Conservation (phyloP, 2,797 vertebrate species). For the Sternotherus odoratus region DNA sequence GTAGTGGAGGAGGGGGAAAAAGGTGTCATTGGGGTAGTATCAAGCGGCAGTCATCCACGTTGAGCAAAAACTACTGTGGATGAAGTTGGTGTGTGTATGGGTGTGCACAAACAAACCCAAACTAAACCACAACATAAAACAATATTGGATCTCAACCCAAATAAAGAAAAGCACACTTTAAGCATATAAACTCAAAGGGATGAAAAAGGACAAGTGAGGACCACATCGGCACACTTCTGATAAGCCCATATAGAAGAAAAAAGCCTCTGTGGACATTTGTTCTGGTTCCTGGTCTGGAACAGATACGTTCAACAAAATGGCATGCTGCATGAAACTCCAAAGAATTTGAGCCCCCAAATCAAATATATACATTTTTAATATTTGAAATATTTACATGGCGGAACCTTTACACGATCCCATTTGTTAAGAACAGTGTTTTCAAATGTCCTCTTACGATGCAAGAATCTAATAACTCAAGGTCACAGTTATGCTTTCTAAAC, state of each 20-base stretch:
- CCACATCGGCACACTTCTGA: background rate
- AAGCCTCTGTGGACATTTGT: background rate
- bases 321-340: constrained; percentile 68
- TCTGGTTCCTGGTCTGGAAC: background rate
- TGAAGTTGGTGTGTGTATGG: background rate
- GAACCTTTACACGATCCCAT: constrained; percentile 79
- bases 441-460: constrained; percentile 79
- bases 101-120: background rate
- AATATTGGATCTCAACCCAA: background rate
- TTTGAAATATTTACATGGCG: constrained; percentile 86
- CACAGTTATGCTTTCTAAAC: constrained; percentile 77
- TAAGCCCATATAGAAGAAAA: background rate
- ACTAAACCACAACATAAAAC: background rate
- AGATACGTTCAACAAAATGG: constrained; percentile 13
- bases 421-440: constrained; percentile 84
- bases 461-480: constrained; percentile 79
- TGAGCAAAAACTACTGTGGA: background rate
- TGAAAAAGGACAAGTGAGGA: background rate
- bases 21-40: background rate
- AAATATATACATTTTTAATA: constrained; percentile 91
- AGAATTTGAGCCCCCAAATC: constrained; percentile 79
- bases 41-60: background rate
- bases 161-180: constrained; percentile 1
- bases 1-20: background rate
- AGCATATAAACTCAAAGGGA: background rate